Evolutionary conservation across 2,888 invertebrate genomes (phyloP).

Genomic region (Psylliodes chrysocephalus): DNA sequence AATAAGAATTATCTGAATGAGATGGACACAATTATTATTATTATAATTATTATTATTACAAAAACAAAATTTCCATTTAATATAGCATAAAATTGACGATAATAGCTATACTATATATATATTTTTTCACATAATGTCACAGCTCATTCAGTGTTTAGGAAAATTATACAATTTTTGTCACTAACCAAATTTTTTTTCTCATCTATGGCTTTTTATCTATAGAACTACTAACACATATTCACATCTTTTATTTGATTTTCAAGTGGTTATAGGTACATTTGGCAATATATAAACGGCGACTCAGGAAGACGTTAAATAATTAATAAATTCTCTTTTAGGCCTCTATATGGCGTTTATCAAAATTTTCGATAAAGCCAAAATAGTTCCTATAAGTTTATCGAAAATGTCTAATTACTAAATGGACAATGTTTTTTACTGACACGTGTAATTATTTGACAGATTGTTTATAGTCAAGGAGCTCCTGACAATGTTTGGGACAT

Average conservation of each 20-base stretch:
- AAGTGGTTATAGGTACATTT: slow-evolving; percentile 58
- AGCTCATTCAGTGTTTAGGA: slow-evolving; percentile 32
- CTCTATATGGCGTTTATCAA: slow-evolving; percentile 27
- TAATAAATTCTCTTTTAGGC: slow-evolving; percentile 32
- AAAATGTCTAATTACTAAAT: too few species aligned
- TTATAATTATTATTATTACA: too few species aligned
- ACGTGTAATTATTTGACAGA: too few species aligned
- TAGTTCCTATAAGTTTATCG: slow-evolving; percentile 9
- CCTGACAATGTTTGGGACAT: too few species aligned
- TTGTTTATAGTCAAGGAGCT: too few species aligned
- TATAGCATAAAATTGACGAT: slow-evolving; percentile 25
- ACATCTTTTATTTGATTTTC: slow-evolving; percentile 53
- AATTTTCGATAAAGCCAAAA: slow-evolving; percentile 25
- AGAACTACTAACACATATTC: slow-evolving; percentile 57
- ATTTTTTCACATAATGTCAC: slow-evolving; percentile 3
- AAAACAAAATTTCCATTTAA: slow-evolving; percentile 2
- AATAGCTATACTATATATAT: slow-evolving; percentile 14
- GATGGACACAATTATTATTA: slow-evolving; percentile 25
- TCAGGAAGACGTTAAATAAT: slow-evolving; percentile 53
- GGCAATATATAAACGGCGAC: slow-evolving; percentile 53
- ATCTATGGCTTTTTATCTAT: slow-evolving; percentile 51
- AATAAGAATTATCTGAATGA: slow-evolving; percentile 22
- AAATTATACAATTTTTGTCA: slow-evolving; percentile 43
- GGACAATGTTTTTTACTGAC: too few species aligned
- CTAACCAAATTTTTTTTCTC: slow-evolving; percentile 54